Conservation (phyloP, 2,797 vertebrate genomes). For the Sphaeramia orbicularis region DNA sequence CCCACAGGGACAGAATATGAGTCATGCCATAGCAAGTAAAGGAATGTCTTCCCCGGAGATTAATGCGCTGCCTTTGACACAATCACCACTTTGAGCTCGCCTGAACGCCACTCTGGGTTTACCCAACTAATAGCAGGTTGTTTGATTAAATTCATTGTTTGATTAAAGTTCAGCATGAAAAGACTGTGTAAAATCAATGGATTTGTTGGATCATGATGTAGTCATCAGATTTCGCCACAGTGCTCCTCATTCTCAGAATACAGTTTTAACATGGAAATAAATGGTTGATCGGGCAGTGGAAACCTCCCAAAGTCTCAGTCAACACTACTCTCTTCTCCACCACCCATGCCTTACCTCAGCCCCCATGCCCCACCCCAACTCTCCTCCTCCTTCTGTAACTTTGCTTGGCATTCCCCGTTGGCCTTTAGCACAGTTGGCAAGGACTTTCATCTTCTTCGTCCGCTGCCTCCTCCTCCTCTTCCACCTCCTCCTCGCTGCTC, state of each 20-base stretch:
- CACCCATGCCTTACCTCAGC: conserved; percentile 26
- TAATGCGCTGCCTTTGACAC: conserved; percentile 22
- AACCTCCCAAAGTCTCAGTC: conserved; percentile 14
- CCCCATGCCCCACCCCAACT: conserved; percentile 22
- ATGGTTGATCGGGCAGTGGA: not conserved
- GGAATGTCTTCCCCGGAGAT: conserved; percentile 62
- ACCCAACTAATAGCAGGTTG: conserved; percentile 18
- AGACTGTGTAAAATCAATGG: conserved; percentile 21
- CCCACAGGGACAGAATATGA: conserved; percentile 50
- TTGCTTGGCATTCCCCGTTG: conserved; percentile 59
- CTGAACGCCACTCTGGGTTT: conserved; percentile 17
- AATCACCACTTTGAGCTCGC: conserved; percentile 16
- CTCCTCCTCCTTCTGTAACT: conserved; percentile 30
- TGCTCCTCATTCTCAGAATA: conserved; percentile 11
- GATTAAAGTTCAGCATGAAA: conserved; percentile 40
- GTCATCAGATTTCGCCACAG: not conserved
- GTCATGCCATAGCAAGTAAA: conserved; percentile 60
- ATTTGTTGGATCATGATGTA: conserved; percentile 32
- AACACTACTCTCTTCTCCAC: conserved; percentile 10
- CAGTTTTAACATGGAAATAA: not conserved
- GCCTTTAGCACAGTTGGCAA: conserved; percentile 79
- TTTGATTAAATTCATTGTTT: conserved; percentile 20
- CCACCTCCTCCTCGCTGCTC: not conserved
- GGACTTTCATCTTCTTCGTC: conserved; percentile 35
- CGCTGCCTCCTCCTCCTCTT: conserved; percentile 7